These are phyloP conservation scores for Eristalis intricaria DNA, from an alignment of 2,888 invertebrate species.

Conservation along the genomic window DNA sequence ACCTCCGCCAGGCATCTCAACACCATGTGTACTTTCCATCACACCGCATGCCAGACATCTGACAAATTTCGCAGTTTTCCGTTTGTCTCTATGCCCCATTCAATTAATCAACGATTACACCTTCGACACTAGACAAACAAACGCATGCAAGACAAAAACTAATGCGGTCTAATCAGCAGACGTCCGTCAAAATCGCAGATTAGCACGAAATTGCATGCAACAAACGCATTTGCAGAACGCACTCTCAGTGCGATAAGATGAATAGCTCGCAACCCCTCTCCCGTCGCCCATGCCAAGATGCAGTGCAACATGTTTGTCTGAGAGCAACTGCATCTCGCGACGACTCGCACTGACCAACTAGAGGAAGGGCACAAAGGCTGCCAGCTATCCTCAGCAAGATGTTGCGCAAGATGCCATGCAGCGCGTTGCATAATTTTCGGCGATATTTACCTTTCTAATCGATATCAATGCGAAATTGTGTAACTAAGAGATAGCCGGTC, in stretches of 20 bases:
- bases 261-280: slow-evolving; percentile 21
- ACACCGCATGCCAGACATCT: neutral
- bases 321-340: slow-evolving; percentile 7
- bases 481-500: slow-evolving; percentile 16
- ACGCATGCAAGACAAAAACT: slow-evolving; percentile 58
- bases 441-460: slow-evolving; percentile 52
- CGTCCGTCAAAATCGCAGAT: slow-evolving; percentile 68
- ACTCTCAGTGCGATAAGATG: slow-evolving; percentile 65
- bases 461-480: slow-evolving; percentile 49
- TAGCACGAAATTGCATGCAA: slow-evolving; percentile 57
- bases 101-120: slow-evolving; percentile 69
- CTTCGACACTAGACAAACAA: slow-evolving; percentile 68
- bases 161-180: slow-evolving; percentile 64
- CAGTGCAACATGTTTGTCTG: slow-evolving; percentile 19
- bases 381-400: neutral
- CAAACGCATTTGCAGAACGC: slow-evolving; percentile 57
- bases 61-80: slow-evolving; percentile 37
- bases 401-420: slow-evolving; percentile 37
- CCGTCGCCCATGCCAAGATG: neutral
- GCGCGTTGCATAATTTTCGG: slow-evolving; percentile 53
- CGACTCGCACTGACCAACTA: neutral
- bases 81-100: slow-evolving; percentile 45
- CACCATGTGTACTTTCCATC: neutral
- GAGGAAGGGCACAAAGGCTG: neutral
- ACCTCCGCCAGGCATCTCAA: neutral